Conservation (phyloP, 92 coral and sea anemone genomes). For the Porites evermanni region DNA sequence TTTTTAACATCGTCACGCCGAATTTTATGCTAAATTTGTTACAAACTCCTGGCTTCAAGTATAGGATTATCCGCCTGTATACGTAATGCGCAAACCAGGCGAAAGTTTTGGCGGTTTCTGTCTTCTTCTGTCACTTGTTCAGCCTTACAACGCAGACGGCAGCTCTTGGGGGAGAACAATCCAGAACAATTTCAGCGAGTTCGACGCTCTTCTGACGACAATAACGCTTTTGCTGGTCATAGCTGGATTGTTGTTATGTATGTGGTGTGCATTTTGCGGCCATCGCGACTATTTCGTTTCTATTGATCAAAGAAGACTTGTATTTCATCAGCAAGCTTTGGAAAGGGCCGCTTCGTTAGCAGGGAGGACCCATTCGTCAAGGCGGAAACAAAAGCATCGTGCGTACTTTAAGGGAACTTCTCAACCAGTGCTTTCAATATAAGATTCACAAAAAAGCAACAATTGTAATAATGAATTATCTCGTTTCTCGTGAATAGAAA, state of each 20-base stretch:
- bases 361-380: not conserved
- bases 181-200: conserved; percentile 10
- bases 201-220: conserved; percentile 17
- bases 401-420: not conserved
- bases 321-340: conserved; percentile 11
- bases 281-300: conserved; percentile 19
- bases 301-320: conserved; percentile 3
- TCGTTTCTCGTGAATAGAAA: not conserved
- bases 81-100: not conserved
- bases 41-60: not conserved
- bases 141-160: not conserved
- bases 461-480: not conserved
- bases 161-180: not conserved
- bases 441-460: not conserved
- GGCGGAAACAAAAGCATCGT: not conserved
- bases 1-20: too few species aligned
- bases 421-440: conserved; percentile 1
- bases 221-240: not conserved
- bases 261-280: conserved; percentile 37
- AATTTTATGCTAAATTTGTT: not conserved
- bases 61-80: not conserved
- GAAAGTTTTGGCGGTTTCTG: not conserved
- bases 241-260: conserved; percentile 3
- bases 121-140: not conserved
- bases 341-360: not conserved